Conservation (phyloP, 2,797 vertebrate species). For the Lithobates pipiens region DNA sequence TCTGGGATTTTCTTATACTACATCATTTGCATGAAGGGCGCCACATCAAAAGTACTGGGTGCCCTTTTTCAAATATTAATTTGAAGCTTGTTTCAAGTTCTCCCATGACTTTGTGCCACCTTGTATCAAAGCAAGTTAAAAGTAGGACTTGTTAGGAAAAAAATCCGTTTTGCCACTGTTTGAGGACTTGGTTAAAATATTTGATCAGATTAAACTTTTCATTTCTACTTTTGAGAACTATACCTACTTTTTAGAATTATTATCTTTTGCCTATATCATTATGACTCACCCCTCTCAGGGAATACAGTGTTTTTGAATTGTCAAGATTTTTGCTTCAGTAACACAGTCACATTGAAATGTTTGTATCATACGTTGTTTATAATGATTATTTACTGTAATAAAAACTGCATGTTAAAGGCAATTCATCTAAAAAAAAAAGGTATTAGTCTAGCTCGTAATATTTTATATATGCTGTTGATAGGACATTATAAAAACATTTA, state of each 20-base stretch:
- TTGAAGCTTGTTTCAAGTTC: slow-evolving; percentile 87
- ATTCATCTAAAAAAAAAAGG: no score
- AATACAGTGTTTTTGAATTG: background rate
- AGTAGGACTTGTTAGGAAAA: slow-evolving; percentile 77
- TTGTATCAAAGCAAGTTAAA: slow-evolving; percentile 89
- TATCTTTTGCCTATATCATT: slow-evolving; percentile 8
- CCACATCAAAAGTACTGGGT: slow-evolving; percentile 91
- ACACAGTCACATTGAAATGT: no score
- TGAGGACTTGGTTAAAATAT: slow-evolving; percentile 77
- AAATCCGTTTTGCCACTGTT: slow-evolving; percentile 76
- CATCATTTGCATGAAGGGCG: slow-evolving; percentile 93
- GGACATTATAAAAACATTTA: no score
- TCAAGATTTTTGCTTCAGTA: no score
- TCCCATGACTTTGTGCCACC: slow-evolving; percentile 85
- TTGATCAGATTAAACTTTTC: slow-evolving; percentile 63
- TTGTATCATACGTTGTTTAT: no score
- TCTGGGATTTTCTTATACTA: slow-evolving; percentile 84
- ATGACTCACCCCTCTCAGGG: slow-evolving; percentile 22
- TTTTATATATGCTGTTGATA: no score
- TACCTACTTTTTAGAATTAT: slow-evolving; percentile 8
- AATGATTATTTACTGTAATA: no score
- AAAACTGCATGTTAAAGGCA: no score
- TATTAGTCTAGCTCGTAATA: no score
- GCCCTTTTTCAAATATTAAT: slow-evolving; percentile 97
- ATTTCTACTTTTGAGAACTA: slow-evolving; percentile 14